These are phyloP conservation scores for Morone chrysops DNA, from an alignment of 2,113 vertebrate species.

Conservation along the genomic window DNA sequence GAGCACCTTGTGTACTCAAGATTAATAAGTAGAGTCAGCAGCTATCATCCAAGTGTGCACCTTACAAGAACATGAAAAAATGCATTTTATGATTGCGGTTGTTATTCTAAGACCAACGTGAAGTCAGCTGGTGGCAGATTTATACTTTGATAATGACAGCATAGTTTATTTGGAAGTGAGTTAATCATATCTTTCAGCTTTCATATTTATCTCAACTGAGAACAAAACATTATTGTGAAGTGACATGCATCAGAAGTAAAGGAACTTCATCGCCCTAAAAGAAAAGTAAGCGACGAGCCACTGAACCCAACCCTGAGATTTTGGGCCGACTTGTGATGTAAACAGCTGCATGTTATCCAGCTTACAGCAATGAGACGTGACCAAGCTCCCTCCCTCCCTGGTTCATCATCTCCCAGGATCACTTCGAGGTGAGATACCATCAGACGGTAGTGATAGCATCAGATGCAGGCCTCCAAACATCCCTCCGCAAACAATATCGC, in stretches of 20 bases:
- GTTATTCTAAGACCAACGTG: constrained; percentile 30
- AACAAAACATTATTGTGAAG: constrained; percentile 33
- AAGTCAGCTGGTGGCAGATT: constrained; percentile 61
- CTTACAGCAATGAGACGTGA: constrained; percentile 76
- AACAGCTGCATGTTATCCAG: constrained; percentile 65
- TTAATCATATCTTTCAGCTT: constrained; percentile 50
- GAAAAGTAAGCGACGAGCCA: background rate
- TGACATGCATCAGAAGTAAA: constrained; percentile 42
- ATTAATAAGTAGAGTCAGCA: constrained; percentile 67
- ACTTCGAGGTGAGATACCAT: constrained; percentile 66
- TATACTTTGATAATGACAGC: constrained; percentile 59
- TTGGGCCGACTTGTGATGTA: constrained; percentile 18
- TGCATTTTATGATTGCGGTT: constrained; percentile 47
- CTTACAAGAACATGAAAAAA: constrained; percentile 59
- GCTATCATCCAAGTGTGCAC: constrained; percentile 32
- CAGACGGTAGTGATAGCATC: constrained; percentile 67
- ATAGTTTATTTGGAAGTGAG: constrained; percentile 55
- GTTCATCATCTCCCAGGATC: constrained; percentile 51
- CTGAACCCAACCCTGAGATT: background rate
- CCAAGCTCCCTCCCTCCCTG: constrained; percentile 42
- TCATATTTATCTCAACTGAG: constrained; percentile 47
- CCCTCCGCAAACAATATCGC: constrained; percentile 70
- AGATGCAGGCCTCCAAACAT: constrained; percentile 74
- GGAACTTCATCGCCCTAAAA: constrained; percentile 8
- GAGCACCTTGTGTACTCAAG: constrained; percentile 63